Percentiles rank a stretch among this genome's conserved stretches.
These are phyloP conservation scores for Xenus cinereus DNA, from an alignment of 2,113 vertebrate genomes.

Conservation along the genomic window DNA sequence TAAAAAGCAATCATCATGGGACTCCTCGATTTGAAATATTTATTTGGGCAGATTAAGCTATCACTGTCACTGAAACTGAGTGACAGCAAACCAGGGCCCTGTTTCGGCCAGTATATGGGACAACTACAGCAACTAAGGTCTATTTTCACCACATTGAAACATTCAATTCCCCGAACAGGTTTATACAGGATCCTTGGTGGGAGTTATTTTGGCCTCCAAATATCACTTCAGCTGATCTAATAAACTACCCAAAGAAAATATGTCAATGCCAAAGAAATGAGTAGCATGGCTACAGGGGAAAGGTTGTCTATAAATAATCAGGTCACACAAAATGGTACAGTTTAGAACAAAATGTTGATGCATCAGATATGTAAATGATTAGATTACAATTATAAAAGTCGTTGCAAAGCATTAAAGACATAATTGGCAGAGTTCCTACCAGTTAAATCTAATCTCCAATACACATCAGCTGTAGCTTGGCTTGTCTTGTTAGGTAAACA, in stretches of 20 bases:
- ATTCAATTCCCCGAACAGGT: background rate
- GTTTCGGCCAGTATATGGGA: background rate
- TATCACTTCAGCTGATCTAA: background rate
- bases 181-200: background rate
- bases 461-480: constrained; percentile 68
- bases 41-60: background rate
- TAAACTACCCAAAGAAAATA: background rate
- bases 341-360: constrained; percentile 35
- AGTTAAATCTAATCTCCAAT: constrained; percentile 73
- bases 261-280: accelerated
- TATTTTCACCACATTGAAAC: background rate
- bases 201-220: background rate
- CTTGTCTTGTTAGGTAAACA: constrained; percentile 86
- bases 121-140: background rate
- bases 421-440: constrained; percentile 62
- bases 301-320: background rate
- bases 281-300: background rate
- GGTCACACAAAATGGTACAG: background rate
- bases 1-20: background rate
- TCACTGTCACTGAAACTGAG: background rate
- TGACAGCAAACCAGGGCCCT: background rate
- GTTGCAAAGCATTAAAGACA: constrained; percentile 58
- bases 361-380: constrained; percentile 63
- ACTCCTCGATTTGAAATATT: background rate
- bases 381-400: constrained; percentile 62